Evolutionary conservation across 2,113 vertebrate species (phyloP).

Genomic region (Uria lomvia): DNA sequence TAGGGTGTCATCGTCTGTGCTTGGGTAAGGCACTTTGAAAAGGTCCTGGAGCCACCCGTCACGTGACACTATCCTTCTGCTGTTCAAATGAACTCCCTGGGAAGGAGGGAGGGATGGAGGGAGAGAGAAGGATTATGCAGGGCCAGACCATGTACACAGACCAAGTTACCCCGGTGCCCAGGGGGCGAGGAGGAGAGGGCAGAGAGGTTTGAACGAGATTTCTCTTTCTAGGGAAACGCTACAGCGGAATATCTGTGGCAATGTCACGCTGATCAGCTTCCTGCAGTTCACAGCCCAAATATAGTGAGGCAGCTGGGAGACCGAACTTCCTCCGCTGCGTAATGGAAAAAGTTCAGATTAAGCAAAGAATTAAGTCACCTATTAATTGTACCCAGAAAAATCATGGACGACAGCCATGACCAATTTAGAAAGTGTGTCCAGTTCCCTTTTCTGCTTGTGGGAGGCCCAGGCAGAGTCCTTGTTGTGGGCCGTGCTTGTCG

Average conservation of each 20-base stretch:
- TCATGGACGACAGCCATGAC: not conserved
- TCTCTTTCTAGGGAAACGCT: not conserved
- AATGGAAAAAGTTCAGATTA: conserved; percentile 37
- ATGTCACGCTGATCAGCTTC: conserved; percentile 4
- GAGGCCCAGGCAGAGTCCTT: not conserved
- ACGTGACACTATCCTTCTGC: not conserved
- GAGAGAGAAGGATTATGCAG: not conserved
- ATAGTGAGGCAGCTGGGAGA: conserved; percentile 7
- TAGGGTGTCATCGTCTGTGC: not conserved
- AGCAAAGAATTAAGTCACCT: conserved; percentile 43
- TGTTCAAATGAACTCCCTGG: not conserved
- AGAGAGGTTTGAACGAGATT: not conserved
- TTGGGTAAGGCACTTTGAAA: not conserved
- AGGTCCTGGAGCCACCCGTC: not conserved
- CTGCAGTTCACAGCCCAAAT: conserved; percentile 26
- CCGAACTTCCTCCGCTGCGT: not conserved
- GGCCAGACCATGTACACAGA: fast-evolving
- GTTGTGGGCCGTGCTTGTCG: not conserved
- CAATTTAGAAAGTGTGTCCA: not conserved
- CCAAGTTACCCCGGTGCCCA: fast-evolving
- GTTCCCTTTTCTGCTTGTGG: not conserved
- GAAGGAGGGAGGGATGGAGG: not conserved
- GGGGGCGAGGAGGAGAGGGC: not conserved
- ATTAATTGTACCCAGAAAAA: conserved; percentile 10
- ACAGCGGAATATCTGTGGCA: not conserved